Base-by-base conservation (phyloP, 2,113 vertebrate species). In the Oncorhynchus clarkii region DNA sequence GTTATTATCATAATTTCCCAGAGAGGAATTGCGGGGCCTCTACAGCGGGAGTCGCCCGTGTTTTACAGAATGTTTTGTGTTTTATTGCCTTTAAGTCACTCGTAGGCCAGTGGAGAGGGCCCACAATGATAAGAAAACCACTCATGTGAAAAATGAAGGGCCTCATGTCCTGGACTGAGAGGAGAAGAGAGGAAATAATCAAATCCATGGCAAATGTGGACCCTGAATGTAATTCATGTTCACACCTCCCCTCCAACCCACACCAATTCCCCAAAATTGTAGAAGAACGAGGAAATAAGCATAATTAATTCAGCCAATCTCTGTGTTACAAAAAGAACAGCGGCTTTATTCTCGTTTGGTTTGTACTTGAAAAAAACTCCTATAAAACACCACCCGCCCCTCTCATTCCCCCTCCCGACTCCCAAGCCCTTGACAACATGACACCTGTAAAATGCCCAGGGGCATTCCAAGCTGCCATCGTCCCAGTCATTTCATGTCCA, bases 81-180 rank as follows among this genome's bases (percentile, higher is more conserved):
- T 98, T 98, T 98, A 98, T 97, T 96, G 95, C 95, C 93, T 95
- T 95, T 94, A 95, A 96, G 94, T 93, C 95, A 93, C 88, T 91
- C 89, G 90, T 93, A 95, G 94, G 93, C 93, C 89, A 9, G 90
- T 88, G 79, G 82, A 88, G 89, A 95, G 93, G 91, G 83, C 80
- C 91, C 81, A 71, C 90, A 89, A 90, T 94, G 94, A 95, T 95
- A 94, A 94, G 94, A 97, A 96, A 97, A 93, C 88, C 95, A 96
- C 91, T 96, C 94, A 96, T 95, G 95, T 98, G 96, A 96, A 97
- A 98, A 98, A 98, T 98, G 96, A 97, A 96, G 93, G 90, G 86
- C 89, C 90, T 83, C 84, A 84, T 83, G 86, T 85, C 89, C 85
- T 60, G 78, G 88, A 88, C 84, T 86, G 91, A 93, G 90, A 90